A percentile compares a stretch with the other conserved stretches of the same genome.
These are phyloP conservation scores for Gymnorhina tibicen DNA, from an alignment of 2,113 vertebrate species.

Conservation along the genomic window DNA sequence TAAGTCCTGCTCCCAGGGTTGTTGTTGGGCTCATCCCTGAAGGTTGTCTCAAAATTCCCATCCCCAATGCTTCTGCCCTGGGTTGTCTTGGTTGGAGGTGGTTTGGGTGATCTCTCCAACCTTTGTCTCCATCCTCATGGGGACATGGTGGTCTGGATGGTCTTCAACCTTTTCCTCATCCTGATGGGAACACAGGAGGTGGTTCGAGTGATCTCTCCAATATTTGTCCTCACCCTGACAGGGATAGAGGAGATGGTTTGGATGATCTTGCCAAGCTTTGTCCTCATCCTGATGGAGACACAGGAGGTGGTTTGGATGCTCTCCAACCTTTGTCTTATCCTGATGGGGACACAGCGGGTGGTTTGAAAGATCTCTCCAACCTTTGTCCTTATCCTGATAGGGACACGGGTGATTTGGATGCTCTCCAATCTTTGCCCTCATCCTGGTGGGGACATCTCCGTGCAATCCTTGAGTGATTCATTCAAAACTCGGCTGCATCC, in stretches of 20 bases:
- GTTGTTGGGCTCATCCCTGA: neutral
- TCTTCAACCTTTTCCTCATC: neutral
- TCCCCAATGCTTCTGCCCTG: fast-evolving
- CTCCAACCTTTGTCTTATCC: neutral
- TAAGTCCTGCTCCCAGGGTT: neutral
- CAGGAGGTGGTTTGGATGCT: neutral
- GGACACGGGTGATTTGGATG: neutral
- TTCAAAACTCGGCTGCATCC: neutral
- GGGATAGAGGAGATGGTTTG: neutral
- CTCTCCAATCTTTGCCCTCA: neutral
- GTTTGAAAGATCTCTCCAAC: neutral
- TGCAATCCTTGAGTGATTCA: neutral
- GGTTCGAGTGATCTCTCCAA: neutral
- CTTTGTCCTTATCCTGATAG: neutral
- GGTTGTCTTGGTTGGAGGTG: neutral
- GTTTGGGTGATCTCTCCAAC: neutral
- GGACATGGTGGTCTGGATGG: neutral
- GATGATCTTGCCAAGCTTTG: neutral
- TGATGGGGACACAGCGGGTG: neutral
- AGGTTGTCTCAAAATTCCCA: neutral
- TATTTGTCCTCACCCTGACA: neutral
- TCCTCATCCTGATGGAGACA: fast-evolving
- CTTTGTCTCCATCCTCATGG: neutral
- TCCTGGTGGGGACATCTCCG: neutral
- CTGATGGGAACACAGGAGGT: neutral